Base-by-base conservation (phyloP, 1,140 invertebrate genomes). In the Leptopilina boulardi region DNA sequence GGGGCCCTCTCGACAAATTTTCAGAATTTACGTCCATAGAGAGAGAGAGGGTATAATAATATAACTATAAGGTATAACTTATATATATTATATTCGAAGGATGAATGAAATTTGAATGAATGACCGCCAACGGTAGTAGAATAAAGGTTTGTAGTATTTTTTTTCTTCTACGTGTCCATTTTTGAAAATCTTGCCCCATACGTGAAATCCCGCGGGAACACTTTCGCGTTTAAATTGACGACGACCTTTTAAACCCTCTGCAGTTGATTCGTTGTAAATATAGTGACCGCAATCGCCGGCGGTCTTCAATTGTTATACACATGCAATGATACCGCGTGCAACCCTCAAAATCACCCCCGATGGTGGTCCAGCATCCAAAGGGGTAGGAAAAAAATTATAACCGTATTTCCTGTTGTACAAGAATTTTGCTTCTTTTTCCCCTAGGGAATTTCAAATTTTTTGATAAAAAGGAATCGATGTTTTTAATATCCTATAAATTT, bases 1-100 rank as follows among this genome's bases (percentile, higher is more conserved):
- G 86, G 70, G 84, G 83, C 81, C 83, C 87, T 89, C 87, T 87
- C 88, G 88, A 89, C 88, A 89, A 89, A 89, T 89, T 89, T 88
- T 82, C 42, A 21, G 59, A 30, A 42, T 66, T 66, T 66, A 66
- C 59, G 19, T 10, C 54, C 41, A 75, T 66, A 66, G 23, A 66
- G 26, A 19, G 3, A 18, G 15, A 59, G 10, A n/a, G 26, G 21
- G 15, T 59, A 59, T 51, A 59, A 59, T 51, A 59, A 23, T n/a
- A 44, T 47, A 47, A 47, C 18, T n/a, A 66, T 66, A 66, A 34
- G 23, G 26, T 66, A 66, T 66, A 30, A 66, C 23, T 34, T 66
- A 30, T 66, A 30, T 30, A 34, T 66, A 26, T 26, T 66, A 23
- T 66, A 30, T 30, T 66, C 19, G 5, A 47, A 30, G 19, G 11